Percentiles rank a stretch among this genome's conserved stretches.
Conservation (phyloP, 2,888 invertebrate genomes). For the Drosophila peninsularis region DNA sequence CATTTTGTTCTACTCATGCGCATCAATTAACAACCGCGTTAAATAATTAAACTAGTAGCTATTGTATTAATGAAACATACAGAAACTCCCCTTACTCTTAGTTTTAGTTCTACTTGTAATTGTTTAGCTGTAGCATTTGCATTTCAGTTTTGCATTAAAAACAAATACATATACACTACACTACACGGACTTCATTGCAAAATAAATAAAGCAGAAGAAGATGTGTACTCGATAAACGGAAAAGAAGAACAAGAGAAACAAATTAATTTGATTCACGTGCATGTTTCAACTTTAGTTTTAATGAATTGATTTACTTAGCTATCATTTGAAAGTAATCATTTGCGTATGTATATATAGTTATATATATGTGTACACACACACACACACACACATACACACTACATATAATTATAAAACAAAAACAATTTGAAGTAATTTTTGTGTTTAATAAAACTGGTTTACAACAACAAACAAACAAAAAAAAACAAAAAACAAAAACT, state of each 20-base stretch:
- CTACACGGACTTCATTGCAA: conserved; percentile 31
- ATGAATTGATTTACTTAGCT: conserved; percentile 55
- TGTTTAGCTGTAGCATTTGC: conserved; percentile 68
- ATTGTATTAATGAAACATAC: conserved; percentile 28
- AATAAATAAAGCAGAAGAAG: conserved; percentile 14
- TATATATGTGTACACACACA: conserved; percentile 50
- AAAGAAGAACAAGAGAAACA: not conserved
- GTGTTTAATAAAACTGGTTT: conserved; percentile 74
- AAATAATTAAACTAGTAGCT: conserved; percentile 35
- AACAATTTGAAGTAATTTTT: conserved; percentile 72
- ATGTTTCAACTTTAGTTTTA: conserved; percentile 65
- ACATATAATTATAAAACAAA: conserved; percentile 53
- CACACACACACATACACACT: conserved; percentile 8
- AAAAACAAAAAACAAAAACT: conserved; percentile 38
- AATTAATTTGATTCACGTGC: conserved; percentile 59
- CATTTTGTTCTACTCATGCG: conserved; percentile 20
- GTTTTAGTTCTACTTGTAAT: conserved; percentile 53
- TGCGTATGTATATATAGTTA: conserved; percentile 74
- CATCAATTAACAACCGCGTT: conserved; percentile 42
- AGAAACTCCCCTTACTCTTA: conserved; percentile 29
- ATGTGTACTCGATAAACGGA: conserved; percentile 36
- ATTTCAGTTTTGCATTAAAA: conserved; percentile 61
- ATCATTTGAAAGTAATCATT: conserved; percentile 71
- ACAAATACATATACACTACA: conserved; percentile 21
- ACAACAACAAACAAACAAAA: conserved; percentile 35